Base-by-base conservation (phyloP, 2,797 vertebrate species). In the Anabacerthia variegaticeps region DNA sequence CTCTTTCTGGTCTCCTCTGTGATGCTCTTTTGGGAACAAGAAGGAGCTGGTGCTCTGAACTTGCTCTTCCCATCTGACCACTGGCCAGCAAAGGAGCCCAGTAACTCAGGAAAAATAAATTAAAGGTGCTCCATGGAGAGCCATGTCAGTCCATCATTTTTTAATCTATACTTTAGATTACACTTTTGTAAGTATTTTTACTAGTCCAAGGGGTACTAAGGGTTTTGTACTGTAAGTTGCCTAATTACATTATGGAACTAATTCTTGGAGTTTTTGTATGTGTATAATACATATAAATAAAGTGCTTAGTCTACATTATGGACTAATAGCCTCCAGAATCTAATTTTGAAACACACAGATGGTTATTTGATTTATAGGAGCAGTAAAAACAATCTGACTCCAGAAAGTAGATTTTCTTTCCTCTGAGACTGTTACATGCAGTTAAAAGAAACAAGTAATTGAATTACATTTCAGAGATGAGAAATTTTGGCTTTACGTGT, bases 331-430 rank as follows among this genome's bases (percentile, higher is more conserved):
- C 51, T 92, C 66, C 66, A 84, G 82, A 96, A 95, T 95, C 86
- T 94, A 95, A 96, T 97, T 96, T 67, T 84, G 83, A 93, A 96
- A 67, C 73, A 93, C 91, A 84, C 91, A 96, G 92, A 89, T 95
- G 94, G 87, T 93, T 95, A 95, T 96, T 96, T 96, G 96, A 96
- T 97, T 95, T 95, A 96, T 96, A 91, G 85, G 59, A 88, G 74
- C 83, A 90, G 92, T 96, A 92, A 90, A 96, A 96, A 86, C 85
- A 93, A 94, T 86, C 71, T 91, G 73, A 96, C 89, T 93, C 62
- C 44, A 90, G 85, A 91, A 97, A 96, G 91, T 86, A 88, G 82
- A 92, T 95, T 96, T 97, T 74, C 71, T 90, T 95, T 78, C 96
- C 91, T 95, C 56, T 84, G 95, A 94, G 89, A 93, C 79, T 1